Conservation (phyloP, 2,888 invertebrate genomes). For the Phortica magna region DNA sequence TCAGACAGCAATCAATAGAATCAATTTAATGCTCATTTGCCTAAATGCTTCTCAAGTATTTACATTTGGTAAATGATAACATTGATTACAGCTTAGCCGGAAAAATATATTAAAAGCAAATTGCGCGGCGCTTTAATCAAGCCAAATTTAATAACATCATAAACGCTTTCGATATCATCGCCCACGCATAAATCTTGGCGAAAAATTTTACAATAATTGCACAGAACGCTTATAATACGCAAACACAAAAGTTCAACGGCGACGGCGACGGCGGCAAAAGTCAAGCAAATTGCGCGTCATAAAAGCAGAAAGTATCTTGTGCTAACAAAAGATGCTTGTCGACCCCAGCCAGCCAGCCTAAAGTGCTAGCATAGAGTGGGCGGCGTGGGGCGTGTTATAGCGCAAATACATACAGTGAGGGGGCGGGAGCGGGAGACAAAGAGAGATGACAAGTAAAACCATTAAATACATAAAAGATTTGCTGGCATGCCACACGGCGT, state of each 20-base stretch:
- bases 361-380: background rate
- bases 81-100: constrained; percentile 1
- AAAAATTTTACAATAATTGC: constrained; percentile 37
- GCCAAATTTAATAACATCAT: constrained; percentile 22
- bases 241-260: background rate
- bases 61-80: constrained; percentile 24
- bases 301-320: constrained; percentile 39
- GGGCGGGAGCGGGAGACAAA: background rate
- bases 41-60: constrained; percentile 35
- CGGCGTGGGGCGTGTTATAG: background rate
- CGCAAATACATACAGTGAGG: background rate
- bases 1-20: background rate
- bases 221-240: constrained; percentile 14
- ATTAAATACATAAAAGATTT: constrained; percentile 14
- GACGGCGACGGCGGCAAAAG: constrained; percentile 31
- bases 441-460: background rate
- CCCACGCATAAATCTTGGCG: constrained; percentile 38
- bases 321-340: constrained; percentile 19
- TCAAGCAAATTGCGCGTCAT: constrained; percentile 57
- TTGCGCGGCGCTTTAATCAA: constrained; percentile 12
- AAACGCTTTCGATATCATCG: constrained; percentile 11
- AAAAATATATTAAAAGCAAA: background rate
- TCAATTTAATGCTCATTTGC: background rate
- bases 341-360: background rate
- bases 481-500: background rate